phyloP scores from a whole-genome alignment of 2,113 vertebrate genomes.

The Sigmodon hispidus region DNA sequence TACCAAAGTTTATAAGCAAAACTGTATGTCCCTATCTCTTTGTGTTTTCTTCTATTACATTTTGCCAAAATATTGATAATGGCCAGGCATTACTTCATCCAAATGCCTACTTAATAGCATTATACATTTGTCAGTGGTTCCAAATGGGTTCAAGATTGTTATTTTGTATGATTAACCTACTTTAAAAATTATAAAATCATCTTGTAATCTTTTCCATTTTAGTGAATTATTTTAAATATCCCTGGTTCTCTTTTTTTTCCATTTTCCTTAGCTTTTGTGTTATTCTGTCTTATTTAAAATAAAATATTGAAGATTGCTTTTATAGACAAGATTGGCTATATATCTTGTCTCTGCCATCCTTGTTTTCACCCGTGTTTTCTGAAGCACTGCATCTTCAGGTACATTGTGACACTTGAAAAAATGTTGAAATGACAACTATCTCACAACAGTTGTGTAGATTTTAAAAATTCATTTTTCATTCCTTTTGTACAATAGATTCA shows the following conservation, averaged over 20 bases:
- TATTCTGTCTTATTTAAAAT: constrained; percentile 22
- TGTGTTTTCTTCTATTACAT: not conserved
- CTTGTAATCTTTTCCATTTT: not conserved
- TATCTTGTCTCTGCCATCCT: not conserved
- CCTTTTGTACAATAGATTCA: not conserved
- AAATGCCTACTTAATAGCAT: not conserved
- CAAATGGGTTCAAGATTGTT: not conserved
- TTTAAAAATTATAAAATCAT: constrained; percentile 21
- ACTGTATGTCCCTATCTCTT: not conserved
- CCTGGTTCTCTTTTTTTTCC: not conserved
- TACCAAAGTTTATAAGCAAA: not conserved
- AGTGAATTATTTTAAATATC: constrained; percentile 22
- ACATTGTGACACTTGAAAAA: constrained; percentile 2
- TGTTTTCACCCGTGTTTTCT: not conserved
- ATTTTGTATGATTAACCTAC: not conserved
- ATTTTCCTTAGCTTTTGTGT: not conserved
- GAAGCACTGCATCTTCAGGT: not conserved
- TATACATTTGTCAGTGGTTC: not conserved
- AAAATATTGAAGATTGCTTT: not conserved
- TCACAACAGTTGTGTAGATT: not conserved
- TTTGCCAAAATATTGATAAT: not conserved
- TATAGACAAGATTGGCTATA: not conserved
- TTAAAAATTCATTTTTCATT: constrained; percentile 42
- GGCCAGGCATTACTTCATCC: not conserved
- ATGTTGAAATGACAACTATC: not conserved